phyloP scores from a whole-genome alignment of 2,888 invertebrate species.

The Alviniconcha strummeri region DNA sequence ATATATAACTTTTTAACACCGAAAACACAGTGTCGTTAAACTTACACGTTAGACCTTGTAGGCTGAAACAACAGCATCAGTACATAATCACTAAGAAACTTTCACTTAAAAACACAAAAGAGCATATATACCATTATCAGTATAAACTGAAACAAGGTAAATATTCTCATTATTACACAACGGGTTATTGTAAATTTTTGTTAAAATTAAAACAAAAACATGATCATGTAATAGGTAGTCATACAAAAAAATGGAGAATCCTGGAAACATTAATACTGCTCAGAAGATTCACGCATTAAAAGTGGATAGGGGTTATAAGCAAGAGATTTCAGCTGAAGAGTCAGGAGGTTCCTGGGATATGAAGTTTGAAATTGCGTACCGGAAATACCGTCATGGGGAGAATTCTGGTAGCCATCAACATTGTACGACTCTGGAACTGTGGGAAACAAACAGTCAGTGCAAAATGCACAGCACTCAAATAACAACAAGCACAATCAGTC shows the following conservation, averaged over 20 bases:
- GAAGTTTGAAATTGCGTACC: slow-evolving; percentile 19
- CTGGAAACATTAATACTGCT: background rate
- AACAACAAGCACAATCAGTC: background rate
- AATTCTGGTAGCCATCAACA: slow-evolving; percentile 34
- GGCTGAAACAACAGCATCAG: too few species aligned
- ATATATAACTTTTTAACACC: too few species aligned
- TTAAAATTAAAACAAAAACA: too few species aligned
- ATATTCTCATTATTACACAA: too few species aligned
- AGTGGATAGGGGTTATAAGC: slow-evolving; percentile 8
- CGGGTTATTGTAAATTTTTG: too few species aligned
- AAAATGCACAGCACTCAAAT: slow-evolving; percentile 22
- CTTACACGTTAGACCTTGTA: too few species aligned
- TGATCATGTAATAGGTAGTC: too few species aligned
- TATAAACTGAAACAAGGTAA: too few species aligned
- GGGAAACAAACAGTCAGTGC: slow-evolving; percentile 29
- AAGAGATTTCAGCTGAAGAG: background rate
- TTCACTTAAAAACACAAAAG: too few species aligned
- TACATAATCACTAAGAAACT: too few species aligned
- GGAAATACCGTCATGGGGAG: slow-evolving; percentile 40
- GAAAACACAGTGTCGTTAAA: too few species aligned
- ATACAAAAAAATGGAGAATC: background rate
- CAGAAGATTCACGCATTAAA: background rate
- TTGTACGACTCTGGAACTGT: slow-evolving; percentile 46
- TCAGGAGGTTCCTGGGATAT: background rate
- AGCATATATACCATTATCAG: too few species aligned